phyloP scores from a whole-genome alignment of 2,797 vertebrate genomes.

The Pseudochirops cupreus region DNA sequence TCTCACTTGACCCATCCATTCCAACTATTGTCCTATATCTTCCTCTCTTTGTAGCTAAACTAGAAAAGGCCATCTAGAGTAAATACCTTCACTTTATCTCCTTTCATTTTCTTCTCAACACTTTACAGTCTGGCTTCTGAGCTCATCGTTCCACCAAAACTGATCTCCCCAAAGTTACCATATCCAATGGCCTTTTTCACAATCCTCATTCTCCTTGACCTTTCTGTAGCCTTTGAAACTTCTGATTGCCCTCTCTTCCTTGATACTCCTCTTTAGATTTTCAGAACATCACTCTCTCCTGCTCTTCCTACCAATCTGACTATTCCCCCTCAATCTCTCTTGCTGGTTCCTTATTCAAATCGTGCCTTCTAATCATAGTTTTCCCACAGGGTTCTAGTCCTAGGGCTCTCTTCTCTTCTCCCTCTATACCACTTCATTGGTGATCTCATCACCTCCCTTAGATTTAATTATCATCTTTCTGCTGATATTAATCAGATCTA shows the following conservation, averaged over 20 bases:
- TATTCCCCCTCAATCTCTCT: neutral
- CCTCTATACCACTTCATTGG: neutral
- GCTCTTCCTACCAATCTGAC: neutral
- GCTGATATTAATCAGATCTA: neutral
- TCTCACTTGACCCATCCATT: neutral
- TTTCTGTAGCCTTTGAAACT: neutral
- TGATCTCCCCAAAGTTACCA: neutral
- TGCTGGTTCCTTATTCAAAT: too few species aligned
- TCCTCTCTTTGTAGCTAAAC: neutral
- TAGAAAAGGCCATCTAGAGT: neutral
- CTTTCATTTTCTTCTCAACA: neutral
- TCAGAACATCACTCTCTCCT: neutral
- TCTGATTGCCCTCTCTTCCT: neutral
- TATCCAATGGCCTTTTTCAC: neutral
- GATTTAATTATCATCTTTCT: neutral
- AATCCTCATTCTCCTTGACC: neutral
- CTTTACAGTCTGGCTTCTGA: neutral
- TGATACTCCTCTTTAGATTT: neutral
- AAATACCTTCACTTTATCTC: neutral
- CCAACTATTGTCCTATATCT: neutral
- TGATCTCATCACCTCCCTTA: neutral
- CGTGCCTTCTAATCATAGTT: neutral
- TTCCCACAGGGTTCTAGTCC: neutral
- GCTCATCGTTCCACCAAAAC: neutral
- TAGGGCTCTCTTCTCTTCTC: neutral